Evolutionary conservation across 2,113 vertebrate species (phyloP), one percentile per base, ranked within the genome.

Genomic region (Hirundichthys speculiger): DNA sequence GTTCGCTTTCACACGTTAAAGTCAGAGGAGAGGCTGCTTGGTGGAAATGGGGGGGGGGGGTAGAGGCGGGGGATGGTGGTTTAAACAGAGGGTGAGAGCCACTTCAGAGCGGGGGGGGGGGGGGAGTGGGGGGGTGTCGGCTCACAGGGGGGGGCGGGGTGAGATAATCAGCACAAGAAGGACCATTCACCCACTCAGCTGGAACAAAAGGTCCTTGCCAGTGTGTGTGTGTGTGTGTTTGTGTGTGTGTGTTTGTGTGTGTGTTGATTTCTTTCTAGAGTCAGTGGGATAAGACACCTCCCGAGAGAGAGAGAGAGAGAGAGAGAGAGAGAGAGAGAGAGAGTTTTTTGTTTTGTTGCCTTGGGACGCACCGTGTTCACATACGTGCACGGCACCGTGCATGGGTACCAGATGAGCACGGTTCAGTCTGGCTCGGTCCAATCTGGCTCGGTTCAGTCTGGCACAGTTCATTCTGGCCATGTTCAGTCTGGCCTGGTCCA

Each of bases 121-220:
- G 25, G 49, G 0, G 60, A 13, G 52, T 7, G 16, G n/a, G 46
- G 51, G 59, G 10, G 56, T 46, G 54, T 55, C 46, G 19, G 57
- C 22, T 34, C 60, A 64, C 51, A 19, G 40, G 73, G 25, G 46
- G 16, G 81, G 68, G 66, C 42, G 62, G 60, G 65, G 57, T 78
- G 85, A 84, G 82, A 86, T 82, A 84, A 84, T 88, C 85, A 75
- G 71, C 81, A 86, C 84, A 89, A 90, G 75, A 69, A 83, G 71
- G 77, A 50, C 72, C 73, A 86, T 88, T n/a, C n/a, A n/a, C n/a
- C n/a, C n/a, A n/a, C n/a, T 88, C 80, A 64, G 81, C 79, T 73
- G 79, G 73, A 88, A 87, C 86, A 87, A 87, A 87, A 87, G 80
- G 59, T 68, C 67, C 57, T n/a, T 71, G 61, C 53, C 34, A 60